These are phyloP conservation scores for Eupithecia subumbrata DNA, from an alignment of 2,888 invertebrate genomes.

Conservation along the genomic window DNA sequence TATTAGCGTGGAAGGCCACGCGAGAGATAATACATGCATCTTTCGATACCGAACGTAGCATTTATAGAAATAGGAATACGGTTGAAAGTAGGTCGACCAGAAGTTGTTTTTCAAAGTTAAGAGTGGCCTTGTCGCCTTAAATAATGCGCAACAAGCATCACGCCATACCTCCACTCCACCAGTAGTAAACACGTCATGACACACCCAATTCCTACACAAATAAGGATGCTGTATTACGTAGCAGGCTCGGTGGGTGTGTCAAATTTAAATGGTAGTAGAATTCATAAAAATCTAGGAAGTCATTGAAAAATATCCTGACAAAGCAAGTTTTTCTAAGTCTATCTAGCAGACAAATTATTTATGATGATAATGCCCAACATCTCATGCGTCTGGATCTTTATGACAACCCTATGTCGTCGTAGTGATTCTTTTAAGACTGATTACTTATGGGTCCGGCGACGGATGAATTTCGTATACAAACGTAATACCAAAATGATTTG, in stretches of 20 bases:
- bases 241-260: slow-evolving; percentile 45
- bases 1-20: slow-evolving; percentile 64
- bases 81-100: slow-evolving; percentile 61
- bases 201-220: slow-evolving; percentile 80
- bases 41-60: slow-evolving; percentile 44
- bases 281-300: background rate
- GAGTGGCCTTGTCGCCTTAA: slow-evolving; percentile 69
- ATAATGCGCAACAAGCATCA: slow-evolving; percentile 75
- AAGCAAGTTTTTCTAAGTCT: slow-evolving; percentile 3
- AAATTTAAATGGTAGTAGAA: slow-evolving; percentile 34
- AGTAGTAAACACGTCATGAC: slow-evolving; percentile 75
- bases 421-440: too few species aligned
- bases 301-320: slow-evolving; percentile 15
- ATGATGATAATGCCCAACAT: background rate
- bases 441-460: too few species aligned
- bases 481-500: too few species aligned
- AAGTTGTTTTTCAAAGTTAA: slow-evolving; percentile 57
- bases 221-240: slow-evolving; percentile 67
- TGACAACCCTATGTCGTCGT: too few species aligned
- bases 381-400: background rate
- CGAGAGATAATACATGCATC: slow-evolving; percentile 61
- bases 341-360: background rate
- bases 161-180: slow-evolving; percentile 53
- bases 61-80: slow-evolving; percentile 56
- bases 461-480: too few species aligned